A percentile compares a stretch with the other conserved stretches of the same genome.
Conservation (phyloP, 1,140 invertebrate species). For the Trichoplusia ni region DNA sequence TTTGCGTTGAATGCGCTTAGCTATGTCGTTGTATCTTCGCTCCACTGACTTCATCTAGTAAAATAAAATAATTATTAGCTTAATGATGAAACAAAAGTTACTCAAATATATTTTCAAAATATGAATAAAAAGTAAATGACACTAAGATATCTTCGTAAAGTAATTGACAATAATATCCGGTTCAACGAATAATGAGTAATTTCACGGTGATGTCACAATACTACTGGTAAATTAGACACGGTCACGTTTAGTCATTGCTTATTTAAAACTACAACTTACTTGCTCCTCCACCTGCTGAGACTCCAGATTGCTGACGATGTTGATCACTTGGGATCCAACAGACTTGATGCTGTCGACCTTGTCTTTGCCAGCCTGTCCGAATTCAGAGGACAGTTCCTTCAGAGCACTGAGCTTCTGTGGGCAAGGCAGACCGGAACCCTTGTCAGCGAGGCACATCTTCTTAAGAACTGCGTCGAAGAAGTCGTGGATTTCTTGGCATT, state of each 20-base stretch:
- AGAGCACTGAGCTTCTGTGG: slow-evolving; percentile 89
- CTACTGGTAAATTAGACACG: slow-evolving; percentile 1
- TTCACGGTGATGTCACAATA: background rate
- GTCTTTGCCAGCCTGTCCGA: slow-evolving; percentile 86
- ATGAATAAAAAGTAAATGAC: slow-evolving; percentile 26
- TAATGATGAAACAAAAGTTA: background rate
- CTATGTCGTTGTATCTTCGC: slow-evolving; percentile 90
- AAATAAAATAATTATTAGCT: slow-evolving; percentile 39
- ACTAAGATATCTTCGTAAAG: background rate
- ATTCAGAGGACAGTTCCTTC: slow-evolving; percentile 84
- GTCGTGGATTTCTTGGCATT: slow-evolving; percentile 88
- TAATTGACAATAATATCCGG: slow-evolving; percentile 8
- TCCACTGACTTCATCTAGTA: slow-evolving; percentile 90
- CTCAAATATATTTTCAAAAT: slow-evolving; percentile 30
- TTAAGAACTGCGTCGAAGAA: slow-evolving; percentile 92
- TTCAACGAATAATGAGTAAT: slow-evolving; percentile 5
- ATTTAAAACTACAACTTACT: slow-evolving; percentile 62
- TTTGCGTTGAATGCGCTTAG: slow-evolving; percentile 92
- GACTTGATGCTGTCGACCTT: slow-evolving; percentile 86
- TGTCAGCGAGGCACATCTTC: slow-evolving; percentile 90
- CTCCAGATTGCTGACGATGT: slow-evolving; percentile 92
- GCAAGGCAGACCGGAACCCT: slow-evolving; percentile 91
- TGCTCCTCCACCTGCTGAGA: slow-evolving; percentile 95
- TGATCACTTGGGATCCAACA: slow-evolving; percentile 87
- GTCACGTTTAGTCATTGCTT: slow-evolving; percentile 5